Conservation (phyloP, 2,888 invertebrate species). For the Drosophila paranaensis region DNA sequence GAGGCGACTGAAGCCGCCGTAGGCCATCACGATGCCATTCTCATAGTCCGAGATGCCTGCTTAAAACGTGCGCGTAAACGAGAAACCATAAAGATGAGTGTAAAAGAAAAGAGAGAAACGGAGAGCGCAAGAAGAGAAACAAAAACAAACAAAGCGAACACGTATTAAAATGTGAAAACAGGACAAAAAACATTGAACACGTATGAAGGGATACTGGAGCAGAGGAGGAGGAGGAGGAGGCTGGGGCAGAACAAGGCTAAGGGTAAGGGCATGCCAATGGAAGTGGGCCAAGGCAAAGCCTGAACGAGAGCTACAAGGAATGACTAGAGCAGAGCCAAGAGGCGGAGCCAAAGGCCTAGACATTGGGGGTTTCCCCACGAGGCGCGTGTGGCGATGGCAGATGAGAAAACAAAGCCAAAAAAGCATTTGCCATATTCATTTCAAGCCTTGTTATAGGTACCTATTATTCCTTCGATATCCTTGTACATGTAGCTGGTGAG, state of each 20-base stretch:
- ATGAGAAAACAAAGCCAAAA: slow-evolving; percentile 2
- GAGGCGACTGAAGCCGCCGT: slow-evolving; percentile 95
- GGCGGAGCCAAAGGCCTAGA: background rate
- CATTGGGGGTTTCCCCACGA: no score
- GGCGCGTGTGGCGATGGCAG: background rate
- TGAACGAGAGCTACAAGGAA: no score
- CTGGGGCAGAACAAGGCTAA: no score
- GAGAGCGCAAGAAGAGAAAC: background rate
- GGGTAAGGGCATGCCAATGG: no score
- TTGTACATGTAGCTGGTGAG: slow-evolving; percentile 94
- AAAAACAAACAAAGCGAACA: slow-evolving; percentile 49
- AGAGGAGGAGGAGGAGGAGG: background rate
- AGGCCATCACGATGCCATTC: slow-evolving; percentile 96
- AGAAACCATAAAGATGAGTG: slow-evolving; percentile 65
- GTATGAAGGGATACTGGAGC: slow-evolving; percentile 7
- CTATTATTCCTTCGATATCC: slow-evolving; percentile 92
- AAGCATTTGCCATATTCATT: slow-evolving; percentile 27
- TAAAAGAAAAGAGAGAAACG: slow-evolving; percentile 28
- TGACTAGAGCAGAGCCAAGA: no score
- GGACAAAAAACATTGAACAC: slow-evolving; percentile 15
- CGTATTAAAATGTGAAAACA: slow-evolving; percentile 54
- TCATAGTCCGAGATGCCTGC: slow-evolving; percentile 93
- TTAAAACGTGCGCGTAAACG: slow-evolving; percentile 81
- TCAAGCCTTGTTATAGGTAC: slow-evolving; percentile 74
- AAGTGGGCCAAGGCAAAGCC: background rate